Percentiles rank a stretch among this genome's conserved stretches.
These are phyloP conservation scores for Dilophus febrilis DNA, from an alignment of 2,888 invertebrate genomes.

Conservation along the genomic window DNA sequence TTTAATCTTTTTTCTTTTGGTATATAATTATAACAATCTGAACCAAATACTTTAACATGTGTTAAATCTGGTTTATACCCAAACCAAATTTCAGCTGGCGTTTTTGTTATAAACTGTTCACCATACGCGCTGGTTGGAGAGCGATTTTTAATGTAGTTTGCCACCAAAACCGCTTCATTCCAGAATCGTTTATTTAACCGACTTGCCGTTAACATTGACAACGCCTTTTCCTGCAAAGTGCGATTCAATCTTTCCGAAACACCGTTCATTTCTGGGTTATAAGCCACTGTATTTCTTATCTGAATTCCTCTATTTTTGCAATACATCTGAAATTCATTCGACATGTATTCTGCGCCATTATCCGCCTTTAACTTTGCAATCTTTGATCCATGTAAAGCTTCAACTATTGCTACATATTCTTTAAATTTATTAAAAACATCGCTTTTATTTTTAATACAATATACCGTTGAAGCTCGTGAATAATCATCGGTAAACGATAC, in stretches of 20 bases:
- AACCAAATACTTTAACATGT: slow-evolving; percentile 1
- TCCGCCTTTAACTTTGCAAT: slow-evolving; percentile 1
- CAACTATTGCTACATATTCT: background rate
- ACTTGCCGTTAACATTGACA: background rate
- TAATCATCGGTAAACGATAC: slow-evolving; percentile 2
- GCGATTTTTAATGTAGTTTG: slow-evolving; percentile 2
- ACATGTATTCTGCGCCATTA: slow-evolving; percentile 6
- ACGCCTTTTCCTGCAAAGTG: slow-evolving; percentile 4
- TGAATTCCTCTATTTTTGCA: slow-evolving; percentile 1
- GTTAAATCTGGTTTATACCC: background rate
- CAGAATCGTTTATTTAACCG: background rate
- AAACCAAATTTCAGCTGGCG: slow-evolving; percentile 3
- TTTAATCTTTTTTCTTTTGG: background rate
- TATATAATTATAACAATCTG: slow-evolving; percentile 1
- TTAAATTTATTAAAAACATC: slow-evolving; percentile 3
- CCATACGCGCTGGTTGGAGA: slow-evolving; percentile 1
- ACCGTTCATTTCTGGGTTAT: slow-evolving; percentile 5
- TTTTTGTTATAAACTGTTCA: background rate
- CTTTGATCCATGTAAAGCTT: background rate
- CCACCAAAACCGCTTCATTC: background rate
- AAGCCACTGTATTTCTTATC: background rate
- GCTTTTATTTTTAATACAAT: slow-evolving; percentile 1
- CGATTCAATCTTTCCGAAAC: slow-evolving; percentile 6
- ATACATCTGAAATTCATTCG: slow-evolving; percentile 1
- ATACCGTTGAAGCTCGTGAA: slow-evolving; percentile 1